A percentile compares a stretch with the other conserved stretches of the same genome.
These are phyloP conservation scores for Centropyge bicolor DNA, from an alignment of 2,797 vertebrate species.

Conservation along the genomic window DNA sequence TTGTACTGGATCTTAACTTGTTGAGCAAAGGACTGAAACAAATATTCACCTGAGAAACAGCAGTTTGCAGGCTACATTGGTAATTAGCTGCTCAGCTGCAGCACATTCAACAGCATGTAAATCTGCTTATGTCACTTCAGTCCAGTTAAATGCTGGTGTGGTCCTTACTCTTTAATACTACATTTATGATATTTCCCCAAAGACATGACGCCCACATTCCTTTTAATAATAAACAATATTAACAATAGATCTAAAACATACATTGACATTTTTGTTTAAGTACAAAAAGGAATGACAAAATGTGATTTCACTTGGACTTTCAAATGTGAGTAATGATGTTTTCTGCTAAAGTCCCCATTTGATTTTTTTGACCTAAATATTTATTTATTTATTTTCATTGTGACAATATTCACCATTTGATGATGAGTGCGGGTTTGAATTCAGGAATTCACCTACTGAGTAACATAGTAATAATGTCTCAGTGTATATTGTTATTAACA, in stretches of 20 bases:
- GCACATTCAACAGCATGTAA: no score
- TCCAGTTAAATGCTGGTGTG: neutral
- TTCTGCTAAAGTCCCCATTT: neutral
- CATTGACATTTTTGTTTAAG: neutral
- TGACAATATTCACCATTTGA: neutral
- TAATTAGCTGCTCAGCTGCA: neutral
- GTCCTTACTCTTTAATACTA: neutral
- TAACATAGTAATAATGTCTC: slow-evolving; percentile 26
- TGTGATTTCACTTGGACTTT: slow-evolving; percentile 10
- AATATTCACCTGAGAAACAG: neutral
- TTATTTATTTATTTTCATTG: neutral
- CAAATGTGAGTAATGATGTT: neutral
- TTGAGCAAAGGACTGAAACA: neutral
- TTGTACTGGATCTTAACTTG: neutral
- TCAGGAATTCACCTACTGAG: slow-evolving; percentile 24
- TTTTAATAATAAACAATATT: neutral
- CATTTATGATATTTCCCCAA: neutral
- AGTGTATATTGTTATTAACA: neutral
- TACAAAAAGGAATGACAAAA: neutral
- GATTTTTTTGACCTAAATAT: neutral
- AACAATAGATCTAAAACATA: neutral
- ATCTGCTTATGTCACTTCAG: neutral
- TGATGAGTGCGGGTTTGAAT: slow-evolving; percentile 2
- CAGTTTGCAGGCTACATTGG: neutral
- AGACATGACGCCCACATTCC: neutral